Percentiles rank a stretch among this genome's conserved stretches.
Conservation (phyloP, 35 echinoderm and acorn worm genomes). For the Ptychodera flava region DNA sequence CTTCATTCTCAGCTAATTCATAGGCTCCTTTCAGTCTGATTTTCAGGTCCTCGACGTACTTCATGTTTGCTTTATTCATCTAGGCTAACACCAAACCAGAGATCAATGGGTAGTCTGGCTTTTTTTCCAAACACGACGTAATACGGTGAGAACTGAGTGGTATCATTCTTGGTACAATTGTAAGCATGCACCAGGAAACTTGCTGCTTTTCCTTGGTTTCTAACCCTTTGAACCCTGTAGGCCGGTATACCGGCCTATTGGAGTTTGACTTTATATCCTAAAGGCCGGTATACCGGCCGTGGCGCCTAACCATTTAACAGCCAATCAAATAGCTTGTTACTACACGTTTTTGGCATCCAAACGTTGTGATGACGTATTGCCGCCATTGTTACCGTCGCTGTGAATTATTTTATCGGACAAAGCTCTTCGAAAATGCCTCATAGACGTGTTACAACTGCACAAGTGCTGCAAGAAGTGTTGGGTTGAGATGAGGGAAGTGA, state of each 20-base stretch:
- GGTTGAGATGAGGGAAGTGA: background rate
- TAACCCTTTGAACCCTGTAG: background rate
- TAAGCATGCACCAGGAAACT: too few species aligned
- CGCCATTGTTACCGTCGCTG: background rate
- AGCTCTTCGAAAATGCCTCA: background rate
- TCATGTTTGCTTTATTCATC: too few species aligned
- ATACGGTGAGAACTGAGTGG: too few species aligned
- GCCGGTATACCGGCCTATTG: background rate
- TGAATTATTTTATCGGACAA: background rate
- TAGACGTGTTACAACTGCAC: background rate
- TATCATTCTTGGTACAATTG: too few species aligned
- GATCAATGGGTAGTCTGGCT: too few species aligned
- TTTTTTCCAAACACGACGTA: too few species aligned
- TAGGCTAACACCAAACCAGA: too few species aligned
- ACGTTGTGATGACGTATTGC: background rate
- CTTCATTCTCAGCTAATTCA: too few species aligned
- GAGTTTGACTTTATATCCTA: conserved; percentile 1
- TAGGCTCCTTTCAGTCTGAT: too few species aligned
- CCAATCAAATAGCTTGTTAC: conserved; percentile 1
- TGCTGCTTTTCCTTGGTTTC: too few species aligned
- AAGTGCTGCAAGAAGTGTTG: background rate
- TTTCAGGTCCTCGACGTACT: too few species aligned
- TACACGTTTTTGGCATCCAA: background rate
- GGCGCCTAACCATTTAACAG: background rate
- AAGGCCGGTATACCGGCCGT: background rate